Base-by-base conservation (phyloP, 2,888 invertebrate genomes). In the Spodoptera exigua region DNA sequence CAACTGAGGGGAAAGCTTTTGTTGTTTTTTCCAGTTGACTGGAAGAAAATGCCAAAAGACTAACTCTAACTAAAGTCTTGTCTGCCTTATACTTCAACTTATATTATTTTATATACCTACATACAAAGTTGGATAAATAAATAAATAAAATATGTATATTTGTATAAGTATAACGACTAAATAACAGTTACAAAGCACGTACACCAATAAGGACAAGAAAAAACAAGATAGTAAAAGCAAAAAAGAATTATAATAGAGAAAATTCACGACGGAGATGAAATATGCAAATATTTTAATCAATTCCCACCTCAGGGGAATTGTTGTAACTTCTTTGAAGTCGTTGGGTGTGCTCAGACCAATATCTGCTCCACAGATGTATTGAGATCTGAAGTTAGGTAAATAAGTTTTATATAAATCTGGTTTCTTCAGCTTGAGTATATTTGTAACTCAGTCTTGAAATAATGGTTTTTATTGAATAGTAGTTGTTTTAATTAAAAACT, bases 231-330 rank as follows among this genome's bases (percentile, higher is more conserved):
- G 35, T 35, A 11, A 41, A 27, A 41, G 41, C 44, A 61, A 67
- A 66, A 73, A 63, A 56, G 27, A 27, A 27, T 27, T 49, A 39
- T 58, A 58, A 41, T 45, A 40, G 43, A 64, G 52, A 56, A 57
- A 49, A 57, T 46, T 49, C 52, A 17, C 34, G 36, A 27, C 39
- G 34, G 41, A 45, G 62, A 73, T 59, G 60, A 72, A 73, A 76
- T 69, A 74, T 74, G 76, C 65, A 58, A 74, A 74, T 76, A 69
- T 74, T 74, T 76, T 73, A 74, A 74, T 76, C 74, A 74, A 62
- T 76, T 73, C 51, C 40, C 39, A 66, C 51, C 77, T 60, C 70
- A 5, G 13, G 71, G 36, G 74, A 41, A 45, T 74, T 51, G 65
- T 17, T 27, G 54, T 40, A 57, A 49, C 52, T 69, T 37, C 43